Evolutionary conservation across 2,888 invertebrate genomes (phyloP), one percentile per base, ranked within the genome.

Genomic region (Amiota communis): DNA sequence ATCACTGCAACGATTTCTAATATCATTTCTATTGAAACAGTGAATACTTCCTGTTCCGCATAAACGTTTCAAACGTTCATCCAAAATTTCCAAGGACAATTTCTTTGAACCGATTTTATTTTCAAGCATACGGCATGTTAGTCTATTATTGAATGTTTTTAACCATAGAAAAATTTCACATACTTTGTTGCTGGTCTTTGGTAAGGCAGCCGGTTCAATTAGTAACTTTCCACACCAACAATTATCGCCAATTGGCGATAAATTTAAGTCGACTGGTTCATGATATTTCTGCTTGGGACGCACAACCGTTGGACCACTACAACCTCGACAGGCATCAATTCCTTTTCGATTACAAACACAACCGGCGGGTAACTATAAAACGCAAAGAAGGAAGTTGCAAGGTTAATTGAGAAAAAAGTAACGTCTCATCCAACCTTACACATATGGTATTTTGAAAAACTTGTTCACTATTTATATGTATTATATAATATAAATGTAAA

Each of bases 201-300:
- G 86, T 17, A 87, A 74, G 67, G 86, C 80, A 1, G 89, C 88
- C 48, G 91, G 90, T 72, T 89, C 87, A 49, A 91, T 88, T 15
- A 88, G 75, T 20, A 87, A 80, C 71, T 89, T 88, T 46, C 83
- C 87, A 78, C 90, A 90, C 82, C 84, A 88, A 74, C 90, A 90
- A 6, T 80, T 87, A 72, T 90, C 89, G 2, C 88, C 89, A 48
- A 89, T 87, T 4, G 89, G 87, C 67, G 84, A 72, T 9, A 89
- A 77, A 46, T 77, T 79, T 20, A 86, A 72, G 0, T 82, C 78
- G 46, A 76, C 78, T 23, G 78, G 75, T 13, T 78, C 79, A 47
- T 78, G 83, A 68, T 82, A 84, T 10, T 85, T 80, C 4, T 79
- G 83, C 72, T 83, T 83, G 0, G 87, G 87, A 0, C 80, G 83